Base-by-base conservation (phyloP, 2,888 invertebrate species). In the Electrophaes corylata region DNA sequence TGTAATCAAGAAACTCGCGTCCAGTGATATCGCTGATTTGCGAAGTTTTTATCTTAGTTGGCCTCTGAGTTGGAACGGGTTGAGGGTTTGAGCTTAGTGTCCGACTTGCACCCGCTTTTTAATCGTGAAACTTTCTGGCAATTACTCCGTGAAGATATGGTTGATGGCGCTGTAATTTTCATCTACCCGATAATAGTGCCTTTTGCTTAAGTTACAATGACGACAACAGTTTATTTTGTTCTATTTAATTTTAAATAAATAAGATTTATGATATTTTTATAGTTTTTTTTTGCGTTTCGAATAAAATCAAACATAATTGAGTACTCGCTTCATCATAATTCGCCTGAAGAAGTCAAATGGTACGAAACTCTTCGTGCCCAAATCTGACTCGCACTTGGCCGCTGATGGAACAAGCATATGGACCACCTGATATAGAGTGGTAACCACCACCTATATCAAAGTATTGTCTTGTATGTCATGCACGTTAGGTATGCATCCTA, bases 51-150 rank as follows among this genome's bases (percentile, higher is more conserved):
- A 83, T 81, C 81, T 78, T 53, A 71, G 66, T 76, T 78, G 72
- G 72, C 73, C 64, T 64, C 57, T 57, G 60, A 56, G 68, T 64
- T 71, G 47, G 62, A 65, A 63, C 72, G 37, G 31, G 33, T 43
- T 66, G 67, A 72, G 66, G 64, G 71, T 75, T 77, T 72, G 66
- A 69, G 70, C 73, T 72, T 75, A 81, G 78, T 73, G 69, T 72
- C 69, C 63, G 76, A 78, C 76, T 81, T 76, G 72, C 65, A 67
- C 70, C 54, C 78, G 76, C 56, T 71, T 79, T 79, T 74, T 83
- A 84, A 86, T 86, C 75, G 83, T 70, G 74, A 62, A 85, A 86
- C 79, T 86, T 86, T 69, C 58, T 80, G 74, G 84, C 78, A 79
- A 83, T 83, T 75, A 37, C 16, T 66, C 70, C 65, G 66, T 66